Base-by-base conservation (phyloP, 2,113 vertebrate species). In the Pseudorhombus dupliciocellatus region DNA sequence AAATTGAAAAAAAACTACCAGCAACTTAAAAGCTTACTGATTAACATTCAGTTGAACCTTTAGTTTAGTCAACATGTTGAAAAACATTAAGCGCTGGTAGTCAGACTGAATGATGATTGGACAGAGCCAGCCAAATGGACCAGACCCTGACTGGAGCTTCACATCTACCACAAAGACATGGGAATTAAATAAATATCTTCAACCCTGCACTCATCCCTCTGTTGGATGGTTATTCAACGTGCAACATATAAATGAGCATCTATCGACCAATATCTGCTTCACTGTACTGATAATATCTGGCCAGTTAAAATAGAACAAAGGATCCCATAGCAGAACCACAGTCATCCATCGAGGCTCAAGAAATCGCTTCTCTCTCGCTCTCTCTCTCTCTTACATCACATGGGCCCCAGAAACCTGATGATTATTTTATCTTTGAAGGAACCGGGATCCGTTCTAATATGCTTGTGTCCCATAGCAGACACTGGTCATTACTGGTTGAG, bases 201-300 rank as follows among this genome's bases (percentile, higher is more conserved):
- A 22, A 1, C 11, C 31, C 31, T 2, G 26, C 28, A 1, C 66
- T 62, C 9, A 28, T 50, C 42, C 28, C 20, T 26, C 25, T 56
- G 40, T 42, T 50, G n/a, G 20, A 50, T 8, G n/a, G 7, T 24
- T n/a, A 16, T 50, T 70, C 10, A 69, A 37, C 18, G 0, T 25
- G n/a, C 2, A 26, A 56, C 71, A 71, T n/a, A n/a, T 7, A 20
- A 18, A 42, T 42, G 4, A 42, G 11, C 4, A 42, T 7, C 46
- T 48, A 18, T 48, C 46, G 5, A 48, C 65, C 25, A 51, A 10
- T 55, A 28, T 44, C 9, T 57, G 21, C 37, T 42, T 61, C 34
- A 59, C 26, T 54, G 46, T n/a, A 26, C 54, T 52, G 50, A 66
- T 54, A 44, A 34, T 50, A 61, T 77, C 75, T 75, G 66, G 52